These are phyloP conservation scores for Platyrinchus mystaceus DNA, from an alignment of 2,797 vertebrate species.

Conservation along the genomic window DNA sequence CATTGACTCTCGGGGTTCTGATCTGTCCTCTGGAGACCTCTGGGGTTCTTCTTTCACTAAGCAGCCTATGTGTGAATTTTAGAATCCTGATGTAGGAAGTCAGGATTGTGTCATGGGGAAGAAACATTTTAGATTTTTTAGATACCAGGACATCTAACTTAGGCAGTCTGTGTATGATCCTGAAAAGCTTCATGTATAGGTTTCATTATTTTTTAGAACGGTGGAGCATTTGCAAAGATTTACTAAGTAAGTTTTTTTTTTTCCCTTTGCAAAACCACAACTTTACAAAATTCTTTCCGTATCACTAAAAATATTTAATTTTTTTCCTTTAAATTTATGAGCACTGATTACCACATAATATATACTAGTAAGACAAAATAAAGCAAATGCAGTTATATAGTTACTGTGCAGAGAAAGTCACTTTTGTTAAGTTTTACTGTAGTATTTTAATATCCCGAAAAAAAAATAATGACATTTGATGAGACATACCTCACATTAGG, in stretches of 20 bases:
- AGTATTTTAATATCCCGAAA: background rate
- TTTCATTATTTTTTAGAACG: background rate
- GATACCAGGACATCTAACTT: background rate
- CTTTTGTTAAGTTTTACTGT: background rate
- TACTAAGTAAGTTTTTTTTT: background rate
- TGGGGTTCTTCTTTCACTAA: background rate
- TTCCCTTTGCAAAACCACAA: background rate
- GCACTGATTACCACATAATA: background rate
- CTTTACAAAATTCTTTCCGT: background rate
- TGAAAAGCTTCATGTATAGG: background rate
- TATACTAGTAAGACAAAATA: background rate
- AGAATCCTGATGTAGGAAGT: background rate
- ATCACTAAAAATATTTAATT: background rate
- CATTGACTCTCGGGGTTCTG: accelerated
- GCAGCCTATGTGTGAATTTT: background rate
- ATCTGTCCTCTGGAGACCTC: background rate
- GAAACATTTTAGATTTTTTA: background rate
- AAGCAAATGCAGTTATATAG: background rate
- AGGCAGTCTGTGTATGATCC: background rate
- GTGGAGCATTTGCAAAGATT: background rate
- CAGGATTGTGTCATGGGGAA: background rate
- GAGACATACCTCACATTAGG: background rate
- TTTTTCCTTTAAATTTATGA: background rate
- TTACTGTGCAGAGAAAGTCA: background rate
- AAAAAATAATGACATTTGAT: background rate